Evolutionary conservation across 2,113 vertebrate genomes (phyloP).

Genomic region (Ictalurus punctatus): DNA sequence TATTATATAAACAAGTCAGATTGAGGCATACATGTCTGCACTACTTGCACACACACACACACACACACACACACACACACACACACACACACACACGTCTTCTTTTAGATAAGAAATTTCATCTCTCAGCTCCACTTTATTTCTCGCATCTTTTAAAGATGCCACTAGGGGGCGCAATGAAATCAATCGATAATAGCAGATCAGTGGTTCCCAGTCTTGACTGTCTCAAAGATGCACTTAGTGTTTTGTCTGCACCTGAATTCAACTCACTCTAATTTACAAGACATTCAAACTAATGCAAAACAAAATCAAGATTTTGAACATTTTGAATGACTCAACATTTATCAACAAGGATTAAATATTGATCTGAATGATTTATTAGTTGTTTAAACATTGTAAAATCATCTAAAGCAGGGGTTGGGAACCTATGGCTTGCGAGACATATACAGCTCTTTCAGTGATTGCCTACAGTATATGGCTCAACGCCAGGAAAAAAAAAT

Average conservation of each 20-base stretch:
- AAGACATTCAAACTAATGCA: not conserved
- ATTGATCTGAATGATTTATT: not conserved
- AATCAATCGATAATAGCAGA: conserved; percentile 16
- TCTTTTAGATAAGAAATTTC: not conserved
- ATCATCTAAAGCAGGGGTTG: not conserved
- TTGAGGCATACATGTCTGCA: not conserved
- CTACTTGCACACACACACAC: not conserved
- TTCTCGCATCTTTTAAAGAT: not conserved
- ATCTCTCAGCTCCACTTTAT: not conserved
- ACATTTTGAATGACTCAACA: not conserved
- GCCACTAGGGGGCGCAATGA: conserved; percentile 51
- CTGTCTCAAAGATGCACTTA: not conserved
- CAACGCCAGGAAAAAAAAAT: too few species aligned
- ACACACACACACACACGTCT: not conserved
- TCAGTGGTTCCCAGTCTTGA: not conserved
- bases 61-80: not conserved
- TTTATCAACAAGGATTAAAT: not conserved
- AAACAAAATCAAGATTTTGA: not conserved
- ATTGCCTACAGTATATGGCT: too few species aligned
- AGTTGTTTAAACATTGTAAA: not conserved
- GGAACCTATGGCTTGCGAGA: too few species aligned
- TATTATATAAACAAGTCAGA: conserved; percentile 9
- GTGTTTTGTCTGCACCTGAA: not conserved
- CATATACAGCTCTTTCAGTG: too few species aligned
- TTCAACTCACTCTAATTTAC: not conserved